phyloP scores from a whole-genome alignment of 2,888 invertebrate species.

The Hirtodrosophila duncani region DNA sequence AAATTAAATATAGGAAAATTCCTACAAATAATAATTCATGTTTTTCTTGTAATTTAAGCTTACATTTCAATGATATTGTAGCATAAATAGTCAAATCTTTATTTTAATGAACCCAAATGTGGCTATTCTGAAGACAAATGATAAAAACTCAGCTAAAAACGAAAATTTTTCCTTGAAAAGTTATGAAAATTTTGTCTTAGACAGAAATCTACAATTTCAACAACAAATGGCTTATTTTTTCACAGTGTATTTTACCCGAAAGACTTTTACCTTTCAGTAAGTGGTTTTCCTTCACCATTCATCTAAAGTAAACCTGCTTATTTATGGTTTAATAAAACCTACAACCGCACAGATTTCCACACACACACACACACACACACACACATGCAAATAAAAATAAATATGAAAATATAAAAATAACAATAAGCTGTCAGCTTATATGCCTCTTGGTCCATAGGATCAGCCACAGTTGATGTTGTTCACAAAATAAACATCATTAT shows the following conservation, averaged over 20 bases:
- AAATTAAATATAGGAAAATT: too few relatives aligned
- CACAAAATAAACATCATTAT: conserved; percentile 42
- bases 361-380: not conserved
- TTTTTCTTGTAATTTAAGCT: too few relatives aligned
- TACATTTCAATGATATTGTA: too few relatives aligned
- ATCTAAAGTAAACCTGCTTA: conserved; percentile 37
- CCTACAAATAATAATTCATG: too few relatives aligned
- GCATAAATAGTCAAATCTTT: too few relatives aligned
- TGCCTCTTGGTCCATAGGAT: not conserved
- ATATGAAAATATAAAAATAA: conserved; percentile 37
- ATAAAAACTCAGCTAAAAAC: too few relatives aligned
- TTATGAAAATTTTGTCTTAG: too few relatives aligned
- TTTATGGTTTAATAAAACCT: conserved; percentile 62
- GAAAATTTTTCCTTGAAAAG: too few relatives aligned
- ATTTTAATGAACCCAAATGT: too few relatives aligned
- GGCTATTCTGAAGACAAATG: too few relatives aligned
- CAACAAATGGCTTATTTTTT: not conserved
- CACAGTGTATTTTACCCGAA: conserved; percentile 1
- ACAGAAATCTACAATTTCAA: too few relatives aligned
- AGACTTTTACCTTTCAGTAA: conserved; percentile 27
- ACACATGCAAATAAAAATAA: conserved; percentile 40
- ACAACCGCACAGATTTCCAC: conserved; percentile 1
- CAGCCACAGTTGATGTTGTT: conserved; percentile 4
- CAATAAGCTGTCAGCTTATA: conserved; percentile 17
- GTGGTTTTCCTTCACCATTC: conserved; percentile 33